A percentile compares a stretch with the other conserved stretches of the same genome.
These are phyloP conservation scores for Epirrhoe alternata DNA, from an alignment of 2,888 invertebrate species.

Conservation along the genomic window DNA sequence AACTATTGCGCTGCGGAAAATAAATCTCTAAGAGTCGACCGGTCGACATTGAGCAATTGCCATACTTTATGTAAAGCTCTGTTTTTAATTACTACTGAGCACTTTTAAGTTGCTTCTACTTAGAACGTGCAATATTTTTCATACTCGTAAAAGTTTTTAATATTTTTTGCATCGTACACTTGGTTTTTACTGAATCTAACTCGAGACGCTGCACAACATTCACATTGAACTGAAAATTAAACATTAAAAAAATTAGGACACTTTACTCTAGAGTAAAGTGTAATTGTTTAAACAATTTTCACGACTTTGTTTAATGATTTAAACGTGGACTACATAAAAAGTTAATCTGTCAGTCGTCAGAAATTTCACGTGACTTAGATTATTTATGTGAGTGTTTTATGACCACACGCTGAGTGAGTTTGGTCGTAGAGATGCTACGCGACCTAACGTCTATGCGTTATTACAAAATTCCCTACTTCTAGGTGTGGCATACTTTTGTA, in stretches of 20 bases:
- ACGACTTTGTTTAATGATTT: neutral
- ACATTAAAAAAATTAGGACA: neutral
- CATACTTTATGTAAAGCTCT: constrained; percentile 73
- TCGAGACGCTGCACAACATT: constrained; percentile 6
- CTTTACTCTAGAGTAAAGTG: neutral
- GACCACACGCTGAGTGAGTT: neutral
- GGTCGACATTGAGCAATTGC: constrained; percentile 75
- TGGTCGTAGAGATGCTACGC: neutral
- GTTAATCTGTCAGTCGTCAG: neutral
- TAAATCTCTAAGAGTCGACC: constrained; percentile 63
- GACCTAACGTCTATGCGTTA: neutral
- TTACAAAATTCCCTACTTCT: neutral
- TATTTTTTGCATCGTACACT: constrained; percentile 29
- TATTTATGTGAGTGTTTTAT: constrained; percentile 10
- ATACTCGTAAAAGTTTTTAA: constrained; percentile 43
- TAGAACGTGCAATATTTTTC: constrained; percentile 58
- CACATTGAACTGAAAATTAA: neutral
- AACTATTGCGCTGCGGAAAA: constrained; percentile 51
- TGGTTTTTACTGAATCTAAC: constrained; percentile 16
- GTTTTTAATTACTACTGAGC: constrained; percentile 77
- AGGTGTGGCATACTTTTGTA: neutral
- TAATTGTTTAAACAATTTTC: too few species aligned
- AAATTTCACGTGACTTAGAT: neutral
- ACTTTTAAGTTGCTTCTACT: constrained; percentile 62
- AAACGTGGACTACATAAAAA: neutral